Percentiles rank a stretch among this genome's conserved stretches.
Evolutionary conservation across 2,797 vertebrate species (phyloP).

Genomic region (Platalea minor): DNA sequence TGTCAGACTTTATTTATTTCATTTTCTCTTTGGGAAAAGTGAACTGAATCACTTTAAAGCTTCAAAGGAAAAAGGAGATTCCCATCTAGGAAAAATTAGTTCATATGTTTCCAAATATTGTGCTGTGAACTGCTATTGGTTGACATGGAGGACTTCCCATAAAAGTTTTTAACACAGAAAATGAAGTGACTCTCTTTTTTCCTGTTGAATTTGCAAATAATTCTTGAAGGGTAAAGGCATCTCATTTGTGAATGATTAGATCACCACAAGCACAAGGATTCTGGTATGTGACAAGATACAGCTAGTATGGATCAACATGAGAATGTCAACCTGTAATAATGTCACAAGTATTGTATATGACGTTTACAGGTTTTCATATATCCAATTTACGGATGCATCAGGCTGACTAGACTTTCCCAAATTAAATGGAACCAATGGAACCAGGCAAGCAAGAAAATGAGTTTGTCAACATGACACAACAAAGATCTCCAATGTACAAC

Average conservation of each 20-base stretch:
- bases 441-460: not conserved
- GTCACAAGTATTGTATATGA: not conserved
- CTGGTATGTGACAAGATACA: not conserved
- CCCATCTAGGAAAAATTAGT: not conserved
- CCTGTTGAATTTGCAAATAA: not conserved
- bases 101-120: not conserved
- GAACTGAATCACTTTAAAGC: not conserved
- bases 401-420: not conserved
- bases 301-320: not conserved
- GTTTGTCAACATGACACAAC: not conserved
- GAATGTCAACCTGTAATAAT: not conserved
- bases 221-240: not conserved
- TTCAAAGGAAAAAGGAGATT: not conserved
- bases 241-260: not conserved
- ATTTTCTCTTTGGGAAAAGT: not conserved
- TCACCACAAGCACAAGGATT: not conserved
- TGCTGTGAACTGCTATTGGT: not conserved
- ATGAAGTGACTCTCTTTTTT: not conserved
- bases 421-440: not conserved
- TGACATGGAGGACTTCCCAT: not conserved
- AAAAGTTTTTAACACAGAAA: not conserved
- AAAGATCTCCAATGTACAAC: not conserved
- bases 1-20: not conserved
- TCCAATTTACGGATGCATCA: not conserved
- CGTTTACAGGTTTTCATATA: not conserved